Evolutionary conservation across 2,113 vertebrate species (phyloP).

Genomic region (Megalops atlanticus): DNA sequence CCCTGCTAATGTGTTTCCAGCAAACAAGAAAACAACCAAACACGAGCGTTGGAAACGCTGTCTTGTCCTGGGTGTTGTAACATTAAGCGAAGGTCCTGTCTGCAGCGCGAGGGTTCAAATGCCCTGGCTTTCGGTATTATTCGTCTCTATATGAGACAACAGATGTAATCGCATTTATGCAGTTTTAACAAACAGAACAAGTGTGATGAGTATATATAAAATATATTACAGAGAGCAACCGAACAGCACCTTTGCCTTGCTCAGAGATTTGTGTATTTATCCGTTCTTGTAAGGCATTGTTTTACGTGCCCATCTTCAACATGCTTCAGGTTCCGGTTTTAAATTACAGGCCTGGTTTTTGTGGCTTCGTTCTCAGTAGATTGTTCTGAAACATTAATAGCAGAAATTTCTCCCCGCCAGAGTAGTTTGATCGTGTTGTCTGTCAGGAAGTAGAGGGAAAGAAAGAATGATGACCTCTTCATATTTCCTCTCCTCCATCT

Average conservation of each 20-base stretch:
- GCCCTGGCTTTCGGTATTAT: not conserved
- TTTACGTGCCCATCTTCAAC: not conserved
- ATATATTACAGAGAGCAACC: not conserved
- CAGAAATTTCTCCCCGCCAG: not conserved
- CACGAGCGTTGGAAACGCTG: too few relatives aligned
- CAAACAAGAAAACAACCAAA: too few relatives aligned
- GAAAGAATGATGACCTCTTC: too few relatives aligned
- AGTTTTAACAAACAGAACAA: not conserved
- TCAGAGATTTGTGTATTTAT: not conserved
- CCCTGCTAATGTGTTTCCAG: too few relatives aligned
- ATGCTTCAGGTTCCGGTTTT: not conserved
- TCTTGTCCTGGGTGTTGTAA: too few relatives aligned
- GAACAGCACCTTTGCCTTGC: not conserved
- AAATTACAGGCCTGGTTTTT: not conserved
- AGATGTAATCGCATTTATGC: not conserved
- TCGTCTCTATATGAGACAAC: too few relatives aligned
- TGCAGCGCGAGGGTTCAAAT: not conserved
- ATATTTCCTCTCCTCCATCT: too few relatives aligned
- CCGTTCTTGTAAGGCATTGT: not conserved
- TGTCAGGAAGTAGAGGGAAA: not conserved
- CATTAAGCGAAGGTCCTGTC: too few relatives aligned
- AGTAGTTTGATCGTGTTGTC: not conserved
- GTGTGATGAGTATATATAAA: not conserved
- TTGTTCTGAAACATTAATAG: not conserved
- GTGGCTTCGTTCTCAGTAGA: not conserved